Evolutionary conservation across 2,888 invertebrate species (phyloP).

Genomic region (Gibbula magus): DNA sequence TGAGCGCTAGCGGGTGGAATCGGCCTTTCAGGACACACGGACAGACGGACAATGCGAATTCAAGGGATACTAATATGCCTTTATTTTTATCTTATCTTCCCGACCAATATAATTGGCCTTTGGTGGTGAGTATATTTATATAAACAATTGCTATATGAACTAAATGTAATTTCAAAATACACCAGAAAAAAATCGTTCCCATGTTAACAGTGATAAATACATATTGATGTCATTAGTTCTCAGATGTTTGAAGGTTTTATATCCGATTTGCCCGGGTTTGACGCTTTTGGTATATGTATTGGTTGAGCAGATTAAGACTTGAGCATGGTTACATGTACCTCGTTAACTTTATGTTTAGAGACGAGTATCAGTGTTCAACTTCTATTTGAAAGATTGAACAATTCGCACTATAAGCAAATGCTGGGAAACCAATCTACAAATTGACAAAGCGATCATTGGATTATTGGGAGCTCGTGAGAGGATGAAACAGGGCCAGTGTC

Average conservation of each 20-base stretch:
- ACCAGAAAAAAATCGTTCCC: no score
- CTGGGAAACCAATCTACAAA: not conserved
- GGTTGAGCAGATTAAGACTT: not conserved
- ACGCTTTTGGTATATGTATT: not conserved
- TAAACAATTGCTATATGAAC: not conserved
- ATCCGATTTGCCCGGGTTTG: not conserved
- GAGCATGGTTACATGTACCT: not conserved
- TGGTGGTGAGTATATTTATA: constrained; percentile 85
- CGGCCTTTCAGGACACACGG: not conserved
- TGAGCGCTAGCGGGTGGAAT: not conserved
- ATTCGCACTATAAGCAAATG: not conserved
- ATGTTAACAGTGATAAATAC: no score
- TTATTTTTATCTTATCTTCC: constrained; percentile 89
- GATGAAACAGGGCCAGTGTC: no score
- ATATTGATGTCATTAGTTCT: no score
- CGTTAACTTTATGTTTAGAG: not conserved
- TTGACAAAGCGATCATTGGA: not conserved
- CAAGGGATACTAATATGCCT: constrained; percentile 88
- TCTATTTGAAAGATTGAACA: not conserved
- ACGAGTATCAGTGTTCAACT: not conserved
- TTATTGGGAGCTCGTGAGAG: not conserved
- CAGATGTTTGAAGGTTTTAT: not conserved
- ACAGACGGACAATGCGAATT: constrained; percentile 74
- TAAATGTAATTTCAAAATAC: not conserved
- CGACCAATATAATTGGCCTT: constrained; percentile 85